Base-by-base conservation (phyloP, 1,140 invertebrate species). In the Hesperophylax magnus region DNA sequence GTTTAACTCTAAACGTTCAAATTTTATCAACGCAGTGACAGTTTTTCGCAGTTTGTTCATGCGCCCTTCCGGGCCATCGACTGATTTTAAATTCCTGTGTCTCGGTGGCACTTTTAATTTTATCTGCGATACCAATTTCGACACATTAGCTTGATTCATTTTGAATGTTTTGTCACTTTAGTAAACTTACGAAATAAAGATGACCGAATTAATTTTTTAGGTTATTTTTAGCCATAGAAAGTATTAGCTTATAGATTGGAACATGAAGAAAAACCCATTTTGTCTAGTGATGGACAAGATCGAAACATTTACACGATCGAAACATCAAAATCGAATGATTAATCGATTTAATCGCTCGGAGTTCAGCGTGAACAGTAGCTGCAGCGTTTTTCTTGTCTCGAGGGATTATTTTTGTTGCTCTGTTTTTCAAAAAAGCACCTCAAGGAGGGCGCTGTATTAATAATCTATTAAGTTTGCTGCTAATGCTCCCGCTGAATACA, bases 1-100 rank as follows among this genome's bases (percentile, higher is more conserved):
- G 86, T 94, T 93, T 7, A 97, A 83, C 90, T 98, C 97, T 85
- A 98, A 92, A 85, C 97, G 91, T 91, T 98, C 97, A 89, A 96
- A 93, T 88, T 97, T 97, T 6, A 98, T 89, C 67, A 98, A 89
- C 14, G 94, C 95, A 1, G 95, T 97, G 1, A 98, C 93, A 69
- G 94, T 95, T 91, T 96, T 94, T 81, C 94, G 88, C 77, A 98
- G 87, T 89, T 93, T 96, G 47, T 93, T 89, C 71, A 97, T 84
- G 83, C 97, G 92, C 14, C 95, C 96, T 87, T 93, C 91, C 0
- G 95, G 94, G 2, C 96, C 96, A 82, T 94, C 90, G 0, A 88
- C 71, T 86, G 92, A 93, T 81, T 87, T 90, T n/a, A 97, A 90
- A 77, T 90, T 92, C 34, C 94, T 90, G 63, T 91, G 91, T 80